Conservation (phyloP, 2,797 vertebrate genomes). For the Microcaecilia unicolor region DNA sequence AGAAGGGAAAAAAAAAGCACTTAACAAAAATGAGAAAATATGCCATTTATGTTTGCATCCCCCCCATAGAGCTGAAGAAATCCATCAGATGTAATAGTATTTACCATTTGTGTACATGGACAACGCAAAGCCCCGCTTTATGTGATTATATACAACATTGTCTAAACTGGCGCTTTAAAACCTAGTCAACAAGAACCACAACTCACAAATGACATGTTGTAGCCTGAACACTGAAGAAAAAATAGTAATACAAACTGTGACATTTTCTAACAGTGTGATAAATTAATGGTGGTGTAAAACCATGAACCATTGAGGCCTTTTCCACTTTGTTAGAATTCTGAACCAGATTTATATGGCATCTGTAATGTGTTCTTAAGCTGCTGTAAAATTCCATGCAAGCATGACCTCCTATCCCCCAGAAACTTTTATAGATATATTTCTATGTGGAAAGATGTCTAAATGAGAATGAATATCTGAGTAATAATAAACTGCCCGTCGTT, state of each 20-base stretch:
- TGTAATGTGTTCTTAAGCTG: conserved; percentile 40
- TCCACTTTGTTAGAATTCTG: conserved; percentile 41
- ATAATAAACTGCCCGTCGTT: background rate
- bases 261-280: conserved; percentile 24
- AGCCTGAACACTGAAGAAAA: conserved; percentile 23
- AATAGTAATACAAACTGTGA: conserved; percentile 34
- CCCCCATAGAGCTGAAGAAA: conserved; percentile 12
- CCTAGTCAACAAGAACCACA: conserved; percentile 7
- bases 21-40: too few relatives aligned
- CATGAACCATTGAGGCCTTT: conserved; percentile 38
- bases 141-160: conserved; percentile 23
- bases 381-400: conserved; percentile 42
- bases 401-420: conserved; percentile 42
- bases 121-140: conserved; percentile 16
- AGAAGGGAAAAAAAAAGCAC: background rate
- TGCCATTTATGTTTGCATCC: too few relatives aligned
- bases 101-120: background rate
- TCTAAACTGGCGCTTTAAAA: conserved; percentile 7
- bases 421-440: conserved; percentile 40
- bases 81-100: background rate
- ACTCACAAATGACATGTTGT: conserved; percentile 4
- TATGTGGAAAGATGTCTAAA: conserved; percentile 17
- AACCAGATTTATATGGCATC: conserved; percentile 40
- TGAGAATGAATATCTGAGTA: conserved; percentile 2
- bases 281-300: conserved; percentile 48